Evolutionary conservation across 2,888 invertebrate species (phyloP).

Genomic region (Portevinia maculata): DNA sequence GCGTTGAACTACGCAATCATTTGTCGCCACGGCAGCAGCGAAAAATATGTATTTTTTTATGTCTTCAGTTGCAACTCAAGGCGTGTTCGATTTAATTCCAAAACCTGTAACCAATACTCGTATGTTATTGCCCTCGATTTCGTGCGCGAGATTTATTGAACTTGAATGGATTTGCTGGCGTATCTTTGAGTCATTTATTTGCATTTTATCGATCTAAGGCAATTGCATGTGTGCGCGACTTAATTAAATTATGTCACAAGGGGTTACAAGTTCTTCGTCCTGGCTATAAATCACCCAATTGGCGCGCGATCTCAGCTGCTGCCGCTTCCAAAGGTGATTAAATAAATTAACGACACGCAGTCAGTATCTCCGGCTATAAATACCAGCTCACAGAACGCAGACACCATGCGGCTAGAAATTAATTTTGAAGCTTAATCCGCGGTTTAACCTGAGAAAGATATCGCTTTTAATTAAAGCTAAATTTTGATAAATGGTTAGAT

Average conservation of each 20-base stretch:
- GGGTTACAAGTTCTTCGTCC: conserved; percentile 57
- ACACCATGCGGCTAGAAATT: conserved; percentile 7
- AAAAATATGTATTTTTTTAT: conserved; percentile 30
- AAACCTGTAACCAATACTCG: conserved; percentile 51
- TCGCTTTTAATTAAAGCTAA: conserved; percentile 12
- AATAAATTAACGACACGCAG: conserved; percentile 61
- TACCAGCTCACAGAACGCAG: too few species aligned
- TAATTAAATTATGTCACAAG: conserved; percentile 69
- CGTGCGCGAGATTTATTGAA: conserved; percentile 53
- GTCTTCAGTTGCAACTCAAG: conserved; percentile 65
- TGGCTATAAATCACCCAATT: conserved; percentile 61
- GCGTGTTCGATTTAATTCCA: conserved; percentile 68
- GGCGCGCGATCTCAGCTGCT: conserved; percentile 32
- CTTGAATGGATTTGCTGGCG: conserved; percentile 31
- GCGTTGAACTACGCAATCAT: conserved; percentile 63
- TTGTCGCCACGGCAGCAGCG: conserved; percentile 46
- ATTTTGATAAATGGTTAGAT: conserved; percentile 13
- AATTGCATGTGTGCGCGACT: conserved; percentile 39
- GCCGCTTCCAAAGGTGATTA: not conserved
- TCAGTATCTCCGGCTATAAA: not conserved
- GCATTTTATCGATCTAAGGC: not conserved
- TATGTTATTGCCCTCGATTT: conserved; percentile 51
- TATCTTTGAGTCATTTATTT: conserved; percentile 13
- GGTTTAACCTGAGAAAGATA: not conserved
- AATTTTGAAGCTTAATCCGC: not conserved